Evolutionary conservation across 2,113 vertebrate genomes (phyloP).

Genomic region (Elaphurus davidianus): DNA sequence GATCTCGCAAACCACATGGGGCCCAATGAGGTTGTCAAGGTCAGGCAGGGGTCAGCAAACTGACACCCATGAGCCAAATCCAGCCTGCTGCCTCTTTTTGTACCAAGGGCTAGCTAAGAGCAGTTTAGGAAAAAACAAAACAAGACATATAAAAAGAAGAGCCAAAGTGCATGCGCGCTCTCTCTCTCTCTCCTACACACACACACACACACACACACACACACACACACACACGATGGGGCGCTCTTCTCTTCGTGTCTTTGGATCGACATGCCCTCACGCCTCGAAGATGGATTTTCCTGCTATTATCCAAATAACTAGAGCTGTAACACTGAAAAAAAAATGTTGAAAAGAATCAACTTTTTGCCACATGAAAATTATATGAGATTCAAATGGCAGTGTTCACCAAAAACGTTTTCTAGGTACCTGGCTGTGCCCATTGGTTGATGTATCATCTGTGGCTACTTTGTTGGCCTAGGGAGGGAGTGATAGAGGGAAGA

Average conservation of each 20-base stretch:
- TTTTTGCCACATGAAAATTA: background rate
- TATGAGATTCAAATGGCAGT: background rate
- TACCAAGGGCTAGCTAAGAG: background rate
- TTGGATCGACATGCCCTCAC: no score
- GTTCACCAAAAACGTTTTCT: background rate
- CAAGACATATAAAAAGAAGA: no score
- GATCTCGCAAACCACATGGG: rapidly evolving
- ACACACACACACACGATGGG: no score
- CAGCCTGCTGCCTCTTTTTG: background rate
- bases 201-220: no score
- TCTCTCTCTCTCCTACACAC: no score
- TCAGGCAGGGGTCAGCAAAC: background rate
- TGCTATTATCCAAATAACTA: no score
- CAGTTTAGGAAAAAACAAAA: background rate
- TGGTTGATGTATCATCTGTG: no score
- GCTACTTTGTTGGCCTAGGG: background rate
- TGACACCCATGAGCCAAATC: rapidly evolving
- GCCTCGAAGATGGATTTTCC: no score
- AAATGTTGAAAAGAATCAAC: background rate
- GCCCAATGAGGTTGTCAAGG: background rate
- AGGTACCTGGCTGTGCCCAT: background rate
- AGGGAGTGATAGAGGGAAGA: background rate
- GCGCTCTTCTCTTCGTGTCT: no score
- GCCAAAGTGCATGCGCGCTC: no score
- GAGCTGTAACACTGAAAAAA: background rate